A percentile compares a stretch with the other conserved stretches of the same genome.
phyloP scores from a whole-genome alignment of 2,113 vertebrate genomes.

The Redunca redunca region DNA sequence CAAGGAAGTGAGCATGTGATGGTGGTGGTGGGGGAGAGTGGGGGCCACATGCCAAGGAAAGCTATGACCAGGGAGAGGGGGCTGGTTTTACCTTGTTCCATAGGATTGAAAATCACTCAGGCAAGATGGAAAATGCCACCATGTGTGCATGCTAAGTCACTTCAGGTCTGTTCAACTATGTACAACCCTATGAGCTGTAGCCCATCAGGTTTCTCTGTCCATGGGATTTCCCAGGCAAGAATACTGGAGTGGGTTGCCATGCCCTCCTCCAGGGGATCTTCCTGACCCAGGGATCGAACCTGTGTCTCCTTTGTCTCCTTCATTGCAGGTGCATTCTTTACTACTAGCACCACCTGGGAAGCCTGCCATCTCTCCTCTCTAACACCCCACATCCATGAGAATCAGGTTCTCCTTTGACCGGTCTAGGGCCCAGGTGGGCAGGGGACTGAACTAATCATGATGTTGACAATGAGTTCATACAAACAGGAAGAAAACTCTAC shows the following conservation, averaged over 20 bases:
- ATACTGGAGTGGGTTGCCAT: background rate
- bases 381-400: background rate
- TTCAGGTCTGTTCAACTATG: background rate
- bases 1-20: background rate
- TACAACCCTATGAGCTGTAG: background rate
- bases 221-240: background rate
- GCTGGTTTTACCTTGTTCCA: background rate
- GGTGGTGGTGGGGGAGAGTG: fast-evolving
- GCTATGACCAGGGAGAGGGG: background rate
- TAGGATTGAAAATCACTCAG: background rate
- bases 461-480: background rate
- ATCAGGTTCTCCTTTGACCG: background rate
- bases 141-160: background rate
- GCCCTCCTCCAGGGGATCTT: background rate
- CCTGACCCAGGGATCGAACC: background rate
- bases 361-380: background rate
- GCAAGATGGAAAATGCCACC: background rate
- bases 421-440: background rate
- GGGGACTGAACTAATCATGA: background rate
- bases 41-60: background rate
- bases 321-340: background rate
- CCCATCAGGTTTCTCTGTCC: background rate
- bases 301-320: background rate
- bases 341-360: background rate
- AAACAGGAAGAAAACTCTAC: background rate